phyloP scores from a whole-genome alignment of 2,888 invertebrate genomes.

The Eupithecia subumbrata region DNA sequence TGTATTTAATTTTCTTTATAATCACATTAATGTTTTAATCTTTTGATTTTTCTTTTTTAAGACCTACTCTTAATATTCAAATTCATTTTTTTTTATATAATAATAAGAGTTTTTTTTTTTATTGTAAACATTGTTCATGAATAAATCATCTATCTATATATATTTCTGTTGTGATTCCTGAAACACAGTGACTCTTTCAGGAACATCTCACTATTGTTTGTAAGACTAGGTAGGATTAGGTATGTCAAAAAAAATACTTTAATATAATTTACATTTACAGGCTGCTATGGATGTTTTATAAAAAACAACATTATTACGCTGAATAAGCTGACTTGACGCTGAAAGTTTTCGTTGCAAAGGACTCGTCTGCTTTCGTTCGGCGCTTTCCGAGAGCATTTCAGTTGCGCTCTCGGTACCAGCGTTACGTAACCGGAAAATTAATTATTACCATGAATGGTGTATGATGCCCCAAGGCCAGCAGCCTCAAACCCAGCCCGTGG shows the following conservation, averaged over 20 bases:
- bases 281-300: not conserved
- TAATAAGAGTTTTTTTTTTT: too few species aligned
- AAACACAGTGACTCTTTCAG: not conserved
- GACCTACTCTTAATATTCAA: too few species aligned
- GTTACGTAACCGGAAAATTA: not conserved
- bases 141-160: too few species aligned
- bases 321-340: not conserved
- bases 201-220: not conserved
- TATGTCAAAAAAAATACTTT: too few species aligned
- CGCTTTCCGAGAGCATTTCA: not conserved
- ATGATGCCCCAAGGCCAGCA: conserved; percentile 98
- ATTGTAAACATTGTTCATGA: too few species aligned
- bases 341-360: not conserved
- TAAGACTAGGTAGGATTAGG: not conserved
- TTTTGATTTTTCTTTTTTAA: too few species aligned
- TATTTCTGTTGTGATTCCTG: too few species aligned
- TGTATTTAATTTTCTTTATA: too few species aligned
- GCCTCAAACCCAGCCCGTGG: conserved; percentile 96
- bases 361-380: not conserved
- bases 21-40: too few species aligned
- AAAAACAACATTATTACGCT: too few species aligned
- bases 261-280: not conserved
- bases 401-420: not conserved
- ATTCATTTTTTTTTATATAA: too few species aligned
- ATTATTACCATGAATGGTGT: conserved; percentile 97